Conservation (phyloP, 2,888 invertebrate genomes). For the Ligdia adustata region DNA sequence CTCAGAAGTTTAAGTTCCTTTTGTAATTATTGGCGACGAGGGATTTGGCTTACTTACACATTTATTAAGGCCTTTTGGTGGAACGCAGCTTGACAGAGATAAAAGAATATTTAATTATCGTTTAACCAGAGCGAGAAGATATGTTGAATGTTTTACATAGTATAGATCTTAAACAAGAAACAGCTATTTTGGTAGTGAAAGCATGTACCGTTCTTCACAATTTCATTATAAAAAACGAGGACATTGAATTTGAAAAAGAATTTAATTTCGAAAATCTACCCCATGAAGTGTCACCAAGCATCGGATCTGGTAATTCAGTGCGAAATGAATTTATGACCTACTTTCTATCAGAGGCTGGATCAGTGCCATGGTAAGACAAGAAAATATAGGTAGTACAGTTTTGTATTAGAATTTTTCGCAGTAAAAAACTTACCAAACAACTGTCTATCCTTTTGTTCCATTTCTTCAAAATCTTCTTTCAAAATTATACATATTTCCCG, state of each 20-base stretch:
- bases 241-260: constrained; percentile 26
- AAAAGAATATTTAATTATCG: constrained; percentile 27
- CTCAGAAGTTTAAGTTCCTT: background rate
- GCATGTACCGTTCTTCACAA: constrained; percentile 32
- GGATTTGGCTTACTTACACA: constrained; percentile 25
- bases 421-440: too few relatives aligned
- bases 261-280: constrained; percentile 24
- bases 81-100: constrained; percentile 22
- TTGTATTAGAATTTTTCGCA: background rate
- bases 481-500: too few relatives aligned
- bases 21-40: constrained; percentile 23
- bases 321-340: constrained; percentile 29
- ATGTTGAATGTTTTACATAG: constrained; percentile 16
- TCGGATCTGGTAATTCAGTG: constrained; percentile 23
- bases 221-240: constrained; percentile 28
- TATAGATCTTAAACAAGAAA: constrained; percentile 21
- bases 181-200: constrained; percentile 26
- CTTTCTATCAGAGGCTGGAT: constrained; percentile 27
- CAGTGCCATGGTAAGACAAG: constrained; percentile 27
- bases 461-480: too few relatives aligned
- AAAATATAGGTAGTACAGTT: constrained; percentile 15
- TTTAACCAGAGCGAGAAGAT: constrained; percentile 24
- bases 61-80: constrained; percentile 24
- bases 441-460: too few relatives aligned
- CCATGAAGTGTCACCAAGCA: constrained; percentile 26